phyloP scores from a whole-genome alignment of 2,113 vertebrate species.

The Thryonomys swinderianus region DNA sequence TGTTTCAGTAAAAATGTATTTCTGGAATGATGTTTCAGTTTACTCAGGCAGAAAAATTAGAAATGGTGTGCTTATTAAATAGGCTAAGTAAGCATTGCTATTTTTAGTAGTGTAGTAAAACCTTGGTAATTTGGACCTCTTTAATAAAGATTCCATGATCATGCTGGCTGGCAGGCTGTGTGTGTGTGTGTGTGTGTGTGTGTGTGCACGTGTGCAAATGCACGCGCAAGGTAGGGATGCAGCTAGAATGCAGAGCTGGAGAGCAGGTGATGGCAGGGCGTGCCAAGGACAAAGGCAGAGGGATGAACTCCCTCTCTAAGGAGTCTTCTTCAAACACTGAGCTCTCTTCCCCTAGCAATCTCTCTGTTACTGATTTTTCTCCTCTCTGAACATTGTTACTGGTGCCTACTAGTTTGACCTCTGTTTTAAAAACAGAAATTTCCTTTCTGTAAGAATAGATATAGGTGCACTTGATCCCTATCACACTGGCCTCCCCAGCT shows the following conservation, averaged over 20 bases:
- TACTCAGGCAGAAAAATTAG: conserved; percentile 79
- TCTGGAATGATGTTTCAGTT: conserved; percentile 77
- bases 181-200: neutral
- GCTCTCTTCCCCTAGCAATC: neutral
- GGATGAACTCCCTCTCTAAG: neutral
- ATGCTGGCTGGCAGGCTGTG: conserved; percentile 25
- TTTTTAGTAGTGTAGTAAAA: conserved; percentile 78
- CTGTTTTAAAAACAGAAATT: conserved; percentile 46
- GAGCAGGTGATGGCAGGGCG: neutral
- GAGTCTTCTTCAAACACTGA: neutral
- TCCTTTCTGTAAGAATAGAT: neutral
- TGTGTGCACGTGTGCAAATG: neutral
- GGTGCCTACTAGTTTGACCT: neutral
- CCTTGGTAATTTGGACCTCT: conserved; percentile 73
- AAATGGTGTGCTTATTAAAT: conserved; percentile 77
- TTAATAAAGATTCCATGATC: conserved; percentile 76
- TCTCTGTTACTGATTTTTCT: neutral
- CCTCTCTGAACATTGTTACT: neutral
- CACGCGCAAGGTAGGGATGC: neutral
- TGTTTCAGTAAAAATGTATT: conserved; percentile 67
- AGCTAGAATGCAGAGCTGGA: neutral
- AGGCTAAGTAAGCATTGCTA: conserved; percentile 73
- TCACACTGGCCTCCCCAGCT: neutral
- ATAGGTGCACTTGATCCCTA: neutral
- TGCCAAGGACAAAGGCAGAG: neutral